phyloP scores from a whole-genome alignment of 1,140 invertebrate species.

The Meteorus sp. region DNA sequence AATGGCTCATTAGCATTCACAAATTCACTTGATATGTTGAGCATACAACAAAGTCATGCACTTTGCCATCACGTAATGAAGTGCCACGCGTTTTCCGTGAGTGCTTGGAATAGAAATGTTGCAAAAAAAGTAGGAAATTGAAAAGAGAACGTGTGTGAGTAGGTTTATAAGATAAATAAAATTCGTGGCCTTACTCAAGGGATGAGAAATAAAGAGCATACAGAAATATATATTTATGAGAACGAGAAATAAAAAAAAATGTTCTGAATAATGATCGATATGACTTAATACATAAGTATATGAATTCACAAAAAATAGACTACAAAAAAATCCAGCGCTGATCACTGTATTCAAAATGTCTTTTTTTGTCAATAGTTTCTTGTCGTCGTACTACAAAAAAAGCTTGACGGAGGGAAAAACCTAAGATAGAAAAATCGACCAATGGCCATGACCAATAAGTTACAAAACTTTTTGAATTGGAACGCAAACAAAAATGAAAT shows the following conservation, averaged over 20 bases:
- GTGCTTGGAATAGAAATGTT: neutral
- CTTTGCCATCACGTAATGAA: neutral
- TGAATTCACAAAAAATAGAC: neutral
- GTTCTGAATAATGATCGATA: constrained; percentile 40
- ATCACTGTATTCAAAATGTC: neutral
- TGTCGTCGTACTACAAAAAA: too few relatives aligned
- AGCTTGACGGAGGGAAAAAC: neutral
- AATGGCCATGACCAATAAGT: constrained; percentile 41
- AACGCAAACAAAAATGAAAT: too few relatives aligned
- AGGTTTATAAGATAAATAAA: constrained; percentile 19
- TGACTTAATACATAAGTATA: constrained; percentile 32
- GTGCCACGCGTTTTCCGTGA: neutral
- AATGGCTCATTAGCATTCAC: neutral
- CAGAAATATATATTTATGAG: constrained; percentile 21
- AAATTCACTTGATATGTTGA: neutral
- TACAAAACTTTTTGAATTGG: too few relatives aligned
- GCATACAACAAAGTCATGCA: neutral
- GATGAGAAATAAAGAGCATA: constrained; percentile 37
- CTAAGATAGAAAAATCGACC: neutral
- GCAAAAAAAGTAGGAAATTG: neutral
- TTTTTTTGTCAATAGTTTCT: too few relatives aligned
- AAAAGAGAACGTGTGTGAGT: neutral
- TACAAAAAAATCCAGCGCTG: neutral
- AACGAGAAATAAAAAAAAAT: constrained; percentile 38
- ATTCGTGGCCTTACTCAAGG: constrained; percentile 48